Evolutionary conservation across 2,888 invertebrate species (phyloP).

Genomic region (Halictus ligatus): DNA sequence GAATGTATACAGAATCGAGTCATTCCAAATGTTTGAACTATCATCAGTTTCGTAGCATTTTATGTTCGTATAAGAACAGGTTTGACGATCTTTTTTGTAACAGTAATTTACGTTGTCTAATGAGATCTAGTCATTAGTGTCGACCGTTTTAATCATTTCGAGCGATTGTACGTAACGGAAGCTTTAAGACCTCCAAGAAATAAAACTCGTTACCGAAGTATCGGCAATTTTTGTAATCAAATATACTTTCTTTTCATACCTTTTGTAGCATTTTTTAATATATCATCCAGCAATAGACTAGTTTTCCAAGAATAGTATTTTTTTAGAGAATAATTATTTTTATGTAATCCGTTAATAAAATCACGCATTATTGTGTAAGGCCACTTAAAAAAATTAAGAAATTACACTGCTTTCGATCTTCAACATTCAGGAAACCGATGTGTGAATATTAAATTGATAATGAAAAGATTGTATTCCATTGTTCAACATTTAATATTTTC

Average conservation of each 20-base stretch:
- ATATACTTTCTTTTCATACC: not conserved
- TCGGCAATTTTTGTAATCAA: not conserved
- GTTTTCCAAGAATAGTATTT: not conserved
- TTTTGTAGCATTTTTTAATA: slow-evolving; percentile 2
- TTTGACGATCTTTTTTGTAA: not conserved
- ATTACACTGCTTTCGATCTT: not conserved
- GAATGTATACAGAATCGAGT: not conserved
- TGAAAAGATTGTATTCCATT: not conserved
- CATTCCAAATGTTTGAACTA: not conserved
- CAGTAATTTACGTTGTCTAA: slow-evolving; percentile 2
- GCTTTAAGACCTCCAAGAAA: not conserved
- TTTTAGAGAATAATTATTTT: not conserved
- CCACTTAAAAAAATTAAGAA: not conserved
- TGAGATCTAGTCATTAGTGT: slow-evolving; percentile 1
- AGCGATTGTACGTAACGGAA: not conserved
- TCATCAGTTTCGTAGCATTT: slow-evolving; percentile 6
- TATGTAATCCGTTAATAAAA: not conserved
- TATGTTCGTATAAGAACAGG: not conserved
- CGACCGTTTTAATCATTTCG: not conserved
- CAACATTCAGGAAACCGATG: not conserved
- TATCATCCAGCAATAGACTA: not conserved
- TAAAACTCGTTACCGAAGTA: not conserved
- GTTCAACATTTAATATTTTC: not conserved
- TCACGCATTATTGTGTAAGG: not conserved
- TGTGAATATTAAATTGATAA: not conserved